Evolutionary conservation across 64 coral and sea anemone species (phyloP), one percentile per base, ranked within the genome.

Genomic region (Montipora efflorescens): DNA sequence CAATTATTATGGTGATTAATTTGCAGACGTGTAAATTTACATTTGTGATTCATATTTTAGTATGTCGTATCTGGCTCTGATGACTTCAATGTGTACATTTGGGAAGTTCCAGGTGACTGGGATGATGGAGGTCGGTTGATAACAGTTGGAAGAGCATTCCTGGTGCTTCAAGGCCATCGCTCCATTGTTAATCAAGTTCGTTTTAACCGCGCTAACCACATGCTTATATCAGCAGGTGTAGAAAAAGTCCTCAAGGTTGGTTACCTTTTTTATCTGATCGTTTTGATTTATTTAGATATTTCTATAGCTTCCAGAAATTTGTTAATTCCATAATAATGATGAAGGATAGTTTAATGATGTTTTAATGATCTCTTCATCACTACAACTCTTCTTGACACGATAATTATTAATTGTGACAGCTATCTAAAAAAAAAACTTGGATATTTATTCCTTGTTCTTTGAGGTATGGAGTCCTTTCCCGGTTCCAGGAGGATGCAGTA

Each of bases 111-210:
- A 76, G 59, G 85, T 64, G 64, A 96, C 12, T 79, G 80, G 61
- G 77, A 43, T 15, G 55, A 75, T 12, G 9, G 85, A 6, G 74
- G 70, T 23, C 21, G 45, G 23, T 44, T 66, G 8, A 46, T 93
- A 45, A 96, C 92, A 8, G 92, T 96, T 48, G 92, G 81, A 10
- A 87, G 89, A 58, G 95, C 94, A 48, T 89, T 81, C 83, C 64
- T 99, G 77, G 89, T 91, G 28, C 81, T 99, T 53, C 52, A 76
- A 28, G 95, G 94, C 7, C 97, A 99, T 84, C 79, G 97, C 20
- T 99, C 97, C 16, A 99, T 99, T 90, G 97, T 99, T n/a, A 99
- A 99, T 76, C 97, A 99, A 86, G 97, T 96, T 15, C 95, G 97
- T 79, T 99, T 96, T 25, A 99, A 99, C 50, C 72, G 82, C 36